These are phyloP conservation scores for Pungitius pungitius DNA, from an alignment of 2,113 vertebrate genomes.

Conservation along the genomic window DNA sequence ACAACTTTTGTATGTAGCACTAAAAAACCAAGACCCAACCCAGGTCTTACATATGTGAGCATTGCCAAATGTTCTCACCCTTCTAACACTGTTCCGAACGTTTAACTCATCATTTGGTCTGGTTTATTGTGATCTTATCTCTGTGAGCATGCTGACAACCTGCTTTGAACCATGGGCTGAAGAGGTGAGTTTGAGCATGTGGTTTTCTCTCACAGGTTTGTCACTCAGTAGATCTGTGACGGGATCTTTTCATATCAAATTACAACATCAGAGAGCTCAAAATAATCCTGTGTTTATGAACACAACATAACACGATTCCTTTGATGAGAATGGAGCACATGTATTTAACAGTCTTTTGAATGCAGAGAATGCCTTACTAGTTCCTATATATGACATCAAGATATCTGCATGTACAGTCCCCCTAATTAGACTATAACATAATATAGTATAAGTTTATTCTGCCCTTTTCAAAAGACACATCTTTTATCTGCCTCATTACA, in stretches of 20 bases:
- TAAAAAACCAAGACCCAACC: conserved; percentile 13
- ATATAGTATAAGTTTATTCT: neutral
- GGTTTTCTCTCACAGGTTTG: conserved; percentile 40
- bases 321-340: neutral
- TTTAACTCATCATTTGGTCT: conserved; percentile 7
- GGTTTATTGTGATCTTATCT: neutral
- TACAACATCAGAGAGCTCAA: neutral
- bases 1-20: no score
- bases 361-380: neutral
- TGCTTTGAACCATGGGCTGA: conserved; percentile 19
- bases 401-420: neutral
- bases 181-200: conserved; percentile 22
- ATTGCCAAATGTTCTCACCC: neutral
- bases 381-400: neutral
- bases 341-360: neutral
- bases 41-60: conserved; percentile 18
- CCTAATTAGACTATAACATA: neutral
- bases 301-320: neutral
- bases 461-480: neutral
- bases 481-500: conserved; percentile 2
- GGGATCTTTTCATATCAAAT: conserved; percentile 53
- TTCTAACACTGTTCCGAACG: conserved; percentile 6
- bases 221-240: conserved; percentile 1
- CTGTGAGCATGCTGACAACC: neutral
- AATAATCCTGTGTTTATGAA: neutral